These are phyloP conservation scores for Aplysina aerophoba DNA, from an alignment of 37 sponge, comb jelly and placozoan genomes.

Conservation along the genomic window DNA sequence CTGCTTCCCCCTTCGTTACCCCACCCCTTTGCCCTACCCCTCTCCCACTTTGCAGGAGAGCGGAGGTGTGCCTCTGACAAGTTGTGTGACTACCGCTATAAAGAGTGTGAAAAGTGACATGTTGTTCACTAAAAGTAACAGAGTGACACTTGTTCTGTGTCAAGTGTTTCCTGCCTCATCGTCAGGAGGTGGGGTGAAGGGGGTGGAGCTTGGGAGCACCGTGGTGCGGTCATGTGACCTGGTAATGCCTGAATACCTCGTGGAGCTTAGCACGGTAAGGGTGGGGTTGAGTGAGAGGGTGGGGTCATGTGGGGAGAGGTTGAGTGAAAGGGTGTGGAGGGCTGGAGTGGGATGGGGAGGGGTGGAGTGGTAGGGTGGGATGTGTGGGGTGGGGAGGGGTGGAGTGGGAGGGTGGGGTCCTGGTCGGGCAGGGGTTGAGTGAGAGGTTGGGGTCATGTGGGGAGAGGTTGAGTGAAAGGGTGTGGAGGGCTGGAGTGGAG, in stretches of 20 bases:
- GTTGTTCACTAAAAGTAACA: too few relatives aligned
- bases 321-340: too few relatives aligned
- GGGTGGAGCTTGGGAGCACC: too few relatives aligned
- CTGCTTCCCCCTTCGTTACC: not conserved
- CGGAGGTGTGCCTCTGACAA: not conserved
- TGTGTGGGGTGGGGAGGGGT: not conserved
- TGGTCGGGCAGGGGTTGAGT: too few relatives aligned
- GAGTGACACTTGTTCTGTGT: too few relatives aligned
- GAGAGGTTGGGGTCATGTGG: not conserved
- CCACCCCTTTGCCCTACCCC: not conserved
- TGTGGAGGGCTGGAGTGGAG: too few relatives aligned
- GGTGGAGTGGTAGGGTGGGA: not conserved
- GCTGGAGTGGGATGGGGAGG: not conserved
- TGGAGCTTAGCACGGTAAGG: slow-evolving; percentile 1
- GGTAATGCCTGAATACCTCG: slow-evolving; percentile 75
- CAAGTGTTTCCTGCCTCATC: too few relatives aligned
- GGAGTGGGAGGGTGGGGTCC: too few relatives aligned
- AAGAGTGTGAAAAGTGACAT: too few relatives aligned
- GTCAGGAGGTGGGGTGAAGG: too few relatives aligned
- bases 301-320: too few relatives aligned
- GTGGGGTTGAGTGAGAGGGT: not conserved
- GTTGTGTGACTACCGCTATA: not conserved
- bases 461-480: not conserved
- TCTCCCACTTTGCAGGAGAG: not conserved
- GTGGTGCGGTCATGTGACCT: slow-evolving; percentile 2